phyloP scores from a whole-genome alignment of 2,797 vertebrate genomes.

The Furcifer pardalis region DNA sequence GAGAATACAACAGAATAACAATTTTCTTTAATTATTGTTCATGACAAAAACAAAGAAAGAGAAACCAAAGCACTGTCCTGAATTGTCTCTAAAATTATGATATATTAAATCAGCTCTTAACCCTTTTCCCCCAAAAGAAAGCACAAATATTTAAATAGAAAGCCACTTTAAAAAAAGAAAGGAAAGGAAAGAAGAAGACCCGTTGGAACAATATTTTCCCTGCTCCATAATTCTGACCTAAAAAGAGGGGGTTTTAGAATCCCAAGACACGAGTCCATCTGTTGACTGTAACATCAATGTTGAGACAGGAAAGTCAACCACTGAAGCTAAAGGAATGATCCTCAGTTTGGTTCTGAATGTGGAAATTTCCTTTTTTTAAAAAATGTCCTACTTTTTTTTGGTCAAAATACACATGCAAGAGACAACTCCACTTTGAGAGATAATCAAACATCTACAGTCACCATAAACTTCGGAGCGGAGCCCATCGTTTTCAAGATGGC shows the following conservation, averaged over 20 bases:
- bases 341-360: not conserved
- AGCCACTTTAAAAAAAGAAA: constrained; percentile 7
- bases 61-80: constrained; percentile 2
- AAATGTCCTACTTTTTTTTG: not conserved
- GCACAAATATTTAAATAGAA: constrained; percentile 49
- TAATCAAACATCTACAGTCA: not conserved
- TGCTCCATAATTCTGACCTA: constrained; percentile 30
- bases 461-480: not conserved
- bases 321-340: not conserved
- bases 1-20: not conserved
- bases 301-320: not conserved
- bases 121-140: constrained; percentile 39
- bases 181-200: not conserved
- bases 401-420: too few relatives aligned
- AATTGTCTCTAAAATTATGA: constrained; percentile 27
- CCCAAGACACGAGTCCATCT: constrained; percentile 6
- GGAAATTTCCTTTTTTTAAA: not conserved
- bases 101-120: constrained; percentile 47
- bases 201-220: not conserved
- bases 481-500: not conserved
- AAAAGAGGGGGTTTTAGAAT: constrained; percentile 14
- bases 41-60: constrained; percentile 16
- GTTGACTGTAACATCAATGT: constrained; percentile 26
- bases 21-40: constrained; percentile 24
- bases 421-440: not conserved